phyloP scores from a whole-genome alignment of 2,797 vertebrate species.

The Falco columbarius region DNA sequence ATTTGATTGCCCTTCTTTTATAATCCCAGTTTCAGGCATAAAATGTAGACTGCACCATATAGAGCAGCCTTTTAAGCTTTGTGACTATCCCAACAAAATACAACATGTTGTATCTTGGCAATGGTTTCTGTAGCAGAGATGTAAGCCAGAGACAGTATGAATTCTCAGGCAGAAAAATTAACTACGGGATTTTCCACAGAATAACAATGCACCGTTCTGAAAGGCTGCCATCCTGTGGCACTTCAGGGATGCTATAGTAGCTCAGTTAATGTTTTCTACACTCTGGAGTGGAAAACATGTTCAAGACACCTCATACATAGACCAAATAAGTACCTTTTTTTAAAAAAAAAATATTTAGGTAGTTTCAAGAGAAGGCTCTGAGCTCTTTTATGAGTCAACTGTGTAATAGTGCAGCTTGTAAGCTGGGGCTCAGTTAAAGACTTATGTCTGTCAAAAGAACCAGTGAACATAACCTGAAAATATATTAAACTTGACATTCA shows the following conservation, averaged over 20 bases:
- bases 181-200: neutral
- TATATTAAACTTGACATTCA: neutral
- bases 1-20: neutral
- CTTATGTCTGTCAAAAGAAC: neutral
- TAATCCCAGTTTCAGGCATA: neutral
- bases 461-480: neutral
- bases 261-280: neutral
- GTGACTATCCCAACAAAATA: neutral
- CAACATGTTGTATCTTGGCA: neutral
- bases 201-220: neutral
- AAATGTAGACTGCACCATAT: neutral
- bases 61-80: neutral
- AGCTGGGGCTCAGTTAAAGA: neutral
- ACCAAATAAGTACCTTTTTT: neutral
- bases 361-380: neutral
- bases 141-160: rapidly evolving
- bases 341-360: neutral
- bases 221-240: slow-evolving; percentile 52
- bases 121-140: neutral
- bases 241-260: neutral
- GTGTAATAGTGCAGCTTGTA: neutral
- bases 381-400: neutral
- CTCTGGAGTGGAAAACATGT: neutral
- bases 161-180: neutral
- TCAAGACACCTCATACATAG: rapidly evolving